Percentiles rank a stretch among this genome's conserved stretches.
phyloP scores from a whole-genome alignment of 1,140 invertebrate genomes.

The Ceratina australensis region DNA sequence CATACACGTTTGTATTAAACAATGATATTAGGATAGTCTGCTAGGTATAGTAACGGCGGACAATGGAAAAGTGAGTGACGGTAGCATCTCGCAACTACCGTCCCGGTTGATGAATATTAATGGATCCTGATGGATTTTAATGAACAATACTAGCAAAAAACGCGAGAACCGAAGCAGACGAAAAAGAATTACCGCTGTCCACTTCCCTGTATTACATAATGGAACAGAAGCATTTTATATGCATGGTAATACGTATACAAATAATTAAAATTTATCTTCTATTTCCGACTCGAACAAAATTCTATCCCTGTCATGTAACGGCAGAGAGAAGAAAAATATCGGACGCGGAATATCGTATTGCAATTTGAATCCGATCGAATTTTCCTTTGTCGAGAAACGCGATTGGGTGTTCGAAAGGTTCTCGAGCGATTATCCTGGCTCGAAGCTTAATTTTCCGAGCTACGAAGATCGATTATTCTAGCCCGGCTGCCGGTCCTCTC shows the following conservation, averaged over 20 bases:
- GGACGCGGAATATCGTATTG: neutral
- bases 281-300: neutral
- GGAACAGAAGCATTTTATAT: conserved; percentile 22
- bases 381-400: neutral
- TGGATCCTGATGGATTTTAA: conserved; percentile 42
- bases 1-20: no score
- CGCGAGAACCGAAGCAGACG: neutral
- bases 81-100: neutral
- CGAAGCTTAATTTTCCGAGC: conserved; percentile 22
- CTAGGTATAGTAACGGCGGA: conserved; percentile 3
- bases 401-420: neutral
- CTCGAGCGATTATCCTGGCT: neutral
- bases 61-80: conserved; percentile 25
- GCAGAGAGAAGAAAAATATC: neutral
- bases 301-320: neutral
- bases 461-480: conserved; percentile 28
- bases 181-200: conserved; percentile 22
- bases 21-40: conserved; percentile 6
- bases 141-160: conserved; percentile 40
- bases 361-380: neutral
- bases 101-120: conserved; percentile 32
- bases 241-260: conserved; percentile 30
- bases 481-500: neutral
- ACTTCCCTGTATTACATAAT: neutral
- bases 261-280: conserved; percentile 44